Evolutionary conservation across 2,888 invertebrate genomes (phyloP).

Genomic region (Chrysopilus asiliformis): DNA sequence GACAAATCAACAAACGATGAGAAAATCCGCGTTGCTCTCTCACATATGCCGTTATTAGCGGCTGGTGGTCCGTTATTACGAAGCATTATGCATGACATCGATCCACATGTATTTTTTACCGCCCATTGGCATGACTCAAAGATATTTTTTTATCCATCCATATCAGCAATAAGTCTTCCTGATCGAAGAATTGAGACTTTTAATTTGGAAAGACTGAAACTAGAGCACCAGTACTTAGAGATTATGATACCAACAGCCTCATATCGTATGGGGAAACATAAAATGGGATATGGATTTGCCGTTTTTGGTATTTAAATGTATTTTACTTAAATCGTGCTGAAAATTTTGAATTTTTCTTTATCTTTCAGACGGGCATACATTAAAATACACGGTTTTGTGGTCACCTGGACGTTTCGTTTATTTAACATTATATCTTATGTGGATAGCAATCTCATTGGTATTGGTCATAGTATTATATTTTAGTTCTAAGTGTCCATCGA

Average conservation of each 20-base stretch:
- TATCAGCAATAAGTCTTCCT: conserved; percentile 26
- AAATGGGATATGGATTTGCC: conserved; percentile 78
- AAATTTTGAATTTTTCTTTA: not conserved
- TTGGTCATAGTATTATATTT: conserved; percentile 17
- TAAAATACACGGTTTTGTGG: conserved; percentile 33
- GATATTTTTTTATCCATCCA: conserved; percentile 31
- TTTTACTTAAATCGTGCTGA: not conserved
- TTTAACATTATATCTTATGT: conserved; percentile 26
- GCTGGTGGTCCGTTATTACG: conserved; percentile 35
- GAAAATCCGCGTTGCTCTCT: conserved; percentile 44
- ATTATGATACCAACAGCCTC: conserved; percentile 88
- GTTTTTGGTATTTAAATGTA: conserved; percentile 53
- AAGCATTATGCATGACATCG: conserved; percentile 44
- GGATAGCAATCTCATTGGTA: conserved; percentile 25
- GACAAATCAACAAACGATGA: conserved; percentile 33
- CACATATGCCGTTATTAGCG: conserved; percentile 52
- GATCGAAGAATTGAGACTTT: conserved; percentile 21
- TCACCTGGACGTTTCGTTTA: conserved; percentile 29
- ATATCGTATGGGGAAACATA: conserved; percentile 84
- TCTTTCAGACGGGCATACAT: conserved; percentile 15
- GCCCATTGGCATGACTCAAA: conserved; percentile 49
- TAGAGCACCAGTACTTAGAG: conserved; percentile 46
- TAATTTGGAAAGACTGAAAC: conserved; percentile 25
- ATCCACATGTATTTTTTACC: conserved; percentile 55
- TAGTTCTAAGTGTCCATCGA: conserved; percentile 20